Evolutionary conservation across 2,113 vertebrate species (phyloP).

Genomic region (Heterotis niloticus): DNA sequence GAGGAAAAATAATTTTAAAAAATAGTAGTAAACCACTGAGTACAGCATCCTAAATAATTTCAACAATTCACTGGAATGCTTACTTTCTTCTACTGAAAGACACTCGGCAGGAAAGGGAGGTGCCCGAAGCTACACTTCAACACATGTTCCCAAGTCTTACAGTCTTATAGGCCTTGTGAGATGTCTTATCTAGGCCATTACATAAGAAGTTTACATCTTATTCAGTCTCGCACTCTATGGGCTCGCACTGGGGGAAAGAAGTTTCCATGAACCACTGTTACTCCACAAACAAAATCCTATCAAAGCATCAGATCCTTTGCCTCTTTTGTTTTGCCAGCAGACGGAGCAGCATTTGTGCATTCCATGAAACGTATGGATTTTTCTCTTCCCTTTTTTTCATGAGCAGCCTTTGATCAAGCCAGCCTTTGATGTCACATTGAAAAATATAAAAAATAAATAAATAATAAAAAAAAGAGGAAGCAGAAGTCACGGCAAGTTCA

Average conservation of each 20-base stretch:
- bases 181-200: slow-evolving; percentile 69
- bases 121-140: neutral
- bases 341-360: slow-evolving; percentile 44
- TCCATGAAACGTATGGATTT: slow-evolving; percentile 52
- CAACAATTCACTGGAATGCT: neutral
- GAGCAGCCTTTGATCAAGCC: slow-evolving; percentile 81
- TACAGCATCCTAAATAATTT: neutral
- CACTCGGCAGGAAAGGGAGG: neutral
- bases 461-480: slow-evolving; percentile 69
- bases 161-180: slow-evolving; percentile 43
- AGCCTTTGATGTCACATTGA: slow-evolving; percentile 79
- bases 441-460: slow-evolving; percentile 71
- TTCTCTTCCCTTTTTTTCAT: slow-evolving; percentile 43
- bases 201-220: slow-evolving; percentile 55
- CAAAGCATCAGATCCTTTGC: slow-evolving; percentile 55
- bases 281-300: slow-evolving; percentile 12
- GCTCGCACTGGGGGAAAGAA: slow-evolving; percentile 21
- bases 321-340: slow-evolving; percentile 50
- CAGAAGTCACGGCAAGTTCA: slow-evolving; percentile 76
- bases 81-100: neutral
- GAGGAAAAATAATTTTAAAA: neutral
- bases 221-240: slow-evolving; percentile 52
- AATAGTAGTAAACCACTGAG: neutral
- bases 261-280: neutral
- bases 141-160: neutral